phyloP scores from a whole-genome alignment of 2,888 invertebrate genomes.

The Kryphioiulus occultus region DNA sequence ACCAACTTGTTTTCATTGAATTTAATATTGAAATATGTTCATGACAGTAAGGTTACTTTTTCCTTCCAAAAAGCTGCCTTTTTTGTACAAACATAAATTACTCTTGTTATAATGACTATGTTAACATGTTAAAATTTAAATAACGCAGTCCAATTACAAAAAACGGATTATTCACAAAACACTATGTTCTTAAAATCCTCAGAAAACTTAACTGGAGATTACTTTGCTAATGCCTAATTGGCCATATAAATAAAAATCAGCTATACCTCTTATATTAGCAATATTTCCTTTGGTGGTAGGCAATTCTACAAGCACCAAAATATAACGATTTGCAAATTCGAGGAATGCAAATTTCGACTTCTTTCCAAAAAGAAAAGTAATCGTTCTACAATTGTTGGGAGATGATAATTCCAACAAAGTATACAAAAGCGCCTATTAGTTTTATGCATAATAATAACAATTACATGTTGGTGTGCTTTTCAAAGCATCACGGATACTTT shows the following conservation, averaged over 20 bases:
- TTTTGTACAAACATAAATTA: slow-evolving; percentile 20
- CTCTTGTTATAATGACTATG: neutral
- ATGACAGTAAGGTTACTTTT: slow-evolving; percentile 1
- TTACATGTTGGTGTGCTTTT: neutral
- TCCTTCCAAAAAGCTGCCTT: slow-evolving; percentile 32
- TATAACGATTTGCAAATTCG: neutral
- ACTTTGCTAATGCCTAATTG: slow-evolving; percentile 4
- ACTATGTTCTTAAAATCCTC: neutral
- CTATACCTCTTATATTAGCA: neutral
- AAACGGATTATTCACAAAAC: slow-evolving; percentile 8
- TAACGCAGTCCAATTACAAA: slow-evolving; percentile 3
- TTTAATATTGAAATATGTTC: slow-evolving; percentile 39
- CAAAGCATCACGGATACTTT: neutral
- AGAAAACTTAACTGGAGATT: slow-evolving; percentile 31
- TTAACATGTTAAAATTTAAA: slow-evolving; percentile 36
- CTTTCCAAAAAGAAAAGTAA: neutral
- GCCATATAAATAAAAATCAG: neutral
- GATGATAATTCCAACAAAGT: slow-evolving; percentile 14
- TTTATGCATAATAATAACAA: neutral
- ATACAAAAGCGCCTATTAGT: neutral
- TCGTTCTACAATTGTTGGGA: neutral
- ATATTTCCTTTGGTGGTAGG: slow-evolving; percentile 18
- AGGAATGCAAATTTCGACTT: neutral
- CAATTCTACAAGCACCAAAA: neutral
- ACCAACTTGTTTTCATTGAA: neutral